phyloP scores from a whole-genome alignment of 2,113 vertebrate genomes.

The Oenanthe oenanthe region DNA sequence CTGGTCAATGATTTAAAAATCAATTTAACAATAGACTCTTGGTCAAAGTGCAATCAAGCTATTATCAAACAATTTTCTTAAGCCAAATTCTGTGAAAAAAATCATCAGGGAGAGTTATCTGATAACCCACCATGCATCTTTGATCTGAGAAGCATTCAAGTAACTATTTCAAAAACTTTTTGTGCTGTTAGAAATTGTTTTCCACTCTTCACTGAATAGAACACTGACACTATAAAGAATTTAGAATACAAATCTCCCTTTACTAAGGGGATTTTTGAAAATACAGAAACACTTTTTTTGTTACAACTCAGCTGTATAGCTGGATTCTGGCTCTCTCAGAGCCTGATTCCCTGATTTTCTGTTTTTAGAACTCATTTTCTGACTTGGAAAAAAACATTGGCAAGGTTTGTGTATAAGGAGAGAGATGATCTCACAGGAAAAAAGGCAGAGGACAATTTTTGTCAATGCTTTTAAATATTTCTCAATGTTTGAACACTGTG shows the following conservation, averaged over 20 bases:
- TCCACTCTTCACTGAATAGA: background rate
- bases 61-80: background rate
- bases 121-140: background rate
- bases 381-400: background rate
- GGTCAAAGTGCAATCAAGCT: background rate
- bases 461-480: background rate
- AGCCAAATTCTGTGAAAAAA: background rate
- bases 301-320: background rate
- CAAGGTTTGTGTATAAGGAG: background rate
- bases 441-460: background rate
- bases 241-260: background rate
- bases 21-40: background rate
- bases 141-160: background rate
- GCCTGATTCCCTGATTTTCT: background rate
- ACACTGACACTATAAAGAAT: background rate
- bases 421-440: background rate
- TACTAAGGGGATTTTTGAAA: background rate
- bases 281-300: slow-evolving; percentile 16
- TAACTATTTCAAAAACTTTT: background rate
- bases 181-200: background rate
- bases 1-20: background rate
- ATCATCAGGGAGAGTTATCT: background rate
- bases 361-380: background rate
- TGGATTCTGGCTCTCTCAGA: background rate
- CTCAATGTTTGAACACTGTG: background rate